Evolutionary conservation across 2,888 invertebrate species (phyloP).

Genomic region (Ophion ellenae): DNA sequence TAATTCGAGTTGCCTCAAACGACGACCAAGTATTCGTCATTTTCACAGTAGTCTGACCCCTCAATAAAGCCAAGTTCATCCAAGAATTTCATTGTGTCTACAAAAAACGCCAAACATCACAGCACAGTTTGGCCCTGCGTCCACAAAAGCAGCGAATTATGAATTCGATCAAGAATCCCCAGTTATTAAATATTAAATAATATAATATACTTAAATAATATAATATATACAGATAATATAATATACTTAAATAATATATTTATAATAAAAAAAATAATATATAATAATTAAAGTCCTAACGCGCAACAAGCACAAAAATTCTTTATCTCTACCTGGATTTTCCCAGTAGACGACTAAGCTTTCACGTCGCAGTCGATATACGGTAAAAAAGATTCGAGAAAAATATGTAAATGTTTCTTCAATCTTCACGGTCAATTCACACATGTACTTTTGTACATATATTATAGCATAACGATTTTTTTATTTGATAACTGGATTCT

Average conservation of each 20-base stretch:
- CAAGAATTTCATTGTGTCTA: no score
- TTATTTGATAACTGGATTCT: slow-evolving; percentile 21
- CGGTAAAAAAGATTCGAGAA: slow-evolving; percentile 28
- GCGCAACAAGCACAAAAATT: background rate
- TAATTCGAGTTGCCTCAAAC: no score
- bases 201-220: no score
- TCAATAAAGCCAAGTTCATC: no score
- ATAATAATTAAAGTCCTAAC: background rate
- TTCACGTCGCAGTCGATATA: slow-evolving; percentile 48
- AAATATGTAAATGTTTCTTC: slow-evolving; percentile 30
- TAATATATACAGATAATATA: no score
- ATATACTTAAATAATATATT: no score
- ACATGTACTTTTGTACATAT: slow-evolving; percentile 5
- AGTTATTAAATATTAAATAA: background rate
- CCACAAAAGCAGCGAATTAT: background rate
- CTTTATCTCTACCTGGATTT: slow-evolving; percentile 43
- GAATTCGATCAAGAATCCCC: background rate
- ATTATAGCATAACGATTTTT: slow-evolving; percentile 50
- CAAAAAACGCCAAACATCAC: no score
- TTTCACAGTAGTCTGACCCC: no score
- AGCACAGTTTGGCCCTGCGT: no score
- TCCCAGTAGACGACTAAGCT: slow-evolving; percentile 27
- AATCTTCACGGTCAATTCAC: slow-evolving; percentile 5
- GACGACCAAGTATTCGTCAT: no score
- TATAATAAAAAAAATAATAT: no score